Evolutionary conservation across 2,113 vertebrate genomes (phyloP).

Genomic region (Ranitomeya imitator): DNA sequence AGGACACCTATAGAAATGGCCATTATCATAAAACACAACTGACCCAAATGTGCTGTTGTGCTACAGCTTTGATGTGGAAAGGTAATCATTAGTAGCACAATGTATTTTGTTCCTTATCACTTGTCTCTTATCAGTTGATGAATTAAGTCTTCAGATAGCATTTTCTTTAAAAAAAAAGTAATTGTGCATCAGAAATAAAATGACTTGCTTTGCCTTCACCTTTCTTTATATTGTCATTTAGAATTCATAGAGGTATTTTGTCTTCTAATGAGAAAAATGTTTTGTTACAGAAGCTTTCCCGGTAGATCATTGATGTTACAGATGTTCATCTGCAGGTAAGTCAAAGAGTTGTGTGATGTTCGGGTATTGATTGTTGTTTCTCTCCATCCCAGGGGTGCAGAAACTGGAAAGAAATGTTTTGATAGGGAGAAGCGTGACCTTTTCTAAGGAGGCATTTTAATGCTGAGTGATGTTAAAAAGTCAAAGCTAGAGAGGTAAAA

Average conservation of each 20-base stretch:
- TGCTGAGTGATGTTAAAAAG: constrained; percentile 71
- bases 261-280: constrained; percentile 67
- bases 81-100: not conserved
- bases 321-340: constrained; percentile 70
- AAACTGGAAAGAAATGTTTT: constrained; percentile 74
- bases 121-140: constrained; percentile 57
- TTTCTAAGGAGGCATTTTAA: constrained; percentile 74
- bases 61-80: not conserved
- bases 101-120: not conserved
- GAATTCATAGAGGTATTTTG: constrained; percentile 59
- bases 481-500: constrained; percentile 63
- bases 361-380: constrained; percentile 76
- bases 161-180: constrained; percentile 47
- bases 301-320: constrained; percentile 65
- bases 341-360: constrained; percentile 68
- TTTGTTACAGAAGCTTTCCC: constrained; percentile 65
- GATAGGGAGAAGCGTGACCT: constrained; percentile 75
- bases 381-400: constrained; percentile 66
- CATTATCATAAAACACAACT: not conserved
- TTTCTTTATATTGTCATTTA: constrained; percentile 65
- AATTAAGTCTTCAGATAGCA: constrained; percentile 56
- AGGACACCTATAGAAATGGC: not conserved
- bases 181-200: constrained; percentile 60
- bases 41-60: not conserved
- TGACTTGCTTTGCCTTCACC: constrained; percentile 60